Evolutionary conservation across 2,888 invertebrate species (phyloP).

Genomic region (Cantharis rustica): DNA sequence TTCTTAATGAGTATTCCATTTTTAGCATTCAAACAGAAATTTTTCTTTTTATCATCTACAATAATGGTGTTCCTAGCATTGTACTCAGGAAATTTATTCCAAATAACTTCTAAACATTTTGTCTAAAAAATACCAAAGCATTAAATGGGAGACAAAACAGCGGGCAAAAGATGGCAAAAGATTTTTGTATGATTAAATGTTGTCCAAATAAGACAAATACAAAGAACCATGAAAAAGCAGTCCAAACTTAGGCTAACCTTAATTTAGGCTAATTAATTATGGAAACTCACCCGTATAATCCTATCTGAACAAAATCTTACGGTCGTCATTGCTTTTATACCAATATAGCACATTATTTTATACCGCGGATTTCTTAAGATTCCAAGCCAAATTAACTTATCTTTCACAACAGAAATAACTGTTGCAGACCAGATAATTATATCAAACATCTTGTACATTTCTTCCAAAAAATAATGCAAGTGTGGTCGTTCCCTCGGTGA

Average conservation of each 20-base stretch:
- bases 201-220: neutral
- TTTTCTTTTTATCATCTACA: neutral
- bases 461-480: neutral
- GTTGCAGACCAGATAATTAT: neutral
- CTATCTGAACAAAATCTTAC: neutral
- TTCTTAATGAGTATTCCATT: neutral
- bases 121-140: neutral
- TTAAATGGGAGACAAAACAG: neutral
- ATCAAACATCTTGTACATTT: neutral
- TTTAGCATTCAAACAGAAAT: neutral
- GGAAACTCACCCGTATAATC: no score
- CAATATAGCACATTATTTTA: neutral
- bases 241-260: no score
- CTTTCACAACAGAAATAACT: neutral
- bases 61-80: neutral
- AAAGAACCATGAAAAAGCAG: neutral
- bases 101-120: neutral
- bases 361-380: neutral
- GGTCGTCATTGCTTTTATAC: neutral
- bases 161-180: neutral
- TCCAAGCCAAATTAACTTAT: neutral
- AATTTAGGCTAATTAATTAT: neutral
- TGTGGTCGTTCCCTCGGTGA: neutral
- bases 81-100: neutral
- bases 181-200: neutral